Evolutionary conservation across 2,113 vertebrate species (phyloP).

Genomic region (Brienomyrus brachyistius): DNA sequence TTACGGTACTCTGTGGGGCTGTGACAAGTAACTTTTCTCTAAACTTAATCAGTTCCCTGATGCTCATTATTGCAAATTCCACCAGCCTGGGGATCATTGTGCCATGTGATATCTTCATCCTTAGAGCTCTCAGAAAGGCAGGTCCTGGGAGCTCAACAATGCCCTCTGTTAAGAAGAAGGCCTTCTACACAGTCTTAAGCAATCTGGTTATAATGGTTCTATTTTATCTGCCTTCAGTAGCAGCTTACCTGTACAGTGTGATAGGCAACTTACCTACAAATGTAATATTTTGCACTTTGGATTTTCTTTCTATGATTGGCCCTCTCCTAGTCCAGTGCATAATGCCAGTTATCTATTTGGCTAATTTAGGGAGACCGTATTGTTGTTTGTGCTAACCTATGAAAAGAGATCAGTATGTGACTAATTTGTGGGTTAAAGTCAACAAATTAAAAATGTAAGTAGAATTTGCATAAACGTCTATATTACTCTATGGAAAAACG

Average conservation of each 20-base stretch:
- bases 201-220: slow-evolving; percentile 38
- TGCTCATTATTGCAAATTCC: slow-evolving; percentile 11
- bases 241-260: neutral
- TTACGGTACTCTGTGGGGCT: slow-evolving; percentile 6
- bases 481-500: neutral
- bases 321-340: slow-evolving; percentile 25
- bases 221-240: slow-evolving; percentile 37
- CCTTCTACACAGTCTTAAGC: slow-evolving; percentile 42
- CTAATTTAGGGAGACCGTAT: slow-evolving; percentile 26
- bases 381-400: neutral
- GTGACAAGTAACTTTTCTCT: neutral
- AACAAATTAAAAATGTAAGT: neutral
- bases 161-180: slow-evolving; percentile 47
- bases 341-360: slow-evolving; percentile 42
- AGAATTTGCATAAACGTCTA: neutral
- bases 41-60: neutral
- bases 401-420: neutral
- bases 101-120: slow-evolving; percentile 37
- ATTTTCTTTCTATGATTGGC: neutral
- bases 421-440: neutral
- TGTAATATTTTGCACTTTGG: neutral
- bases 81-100: slow-evolving; percentile 10
- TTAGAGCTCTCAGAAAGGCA: slow-evolving; percentile 31
- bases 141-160: slow-evolving; percentile 25
- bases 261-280: accelerated